Conservation (phyloP, 2,888 invertebrate species). For the Agrotis puta region DNA sequence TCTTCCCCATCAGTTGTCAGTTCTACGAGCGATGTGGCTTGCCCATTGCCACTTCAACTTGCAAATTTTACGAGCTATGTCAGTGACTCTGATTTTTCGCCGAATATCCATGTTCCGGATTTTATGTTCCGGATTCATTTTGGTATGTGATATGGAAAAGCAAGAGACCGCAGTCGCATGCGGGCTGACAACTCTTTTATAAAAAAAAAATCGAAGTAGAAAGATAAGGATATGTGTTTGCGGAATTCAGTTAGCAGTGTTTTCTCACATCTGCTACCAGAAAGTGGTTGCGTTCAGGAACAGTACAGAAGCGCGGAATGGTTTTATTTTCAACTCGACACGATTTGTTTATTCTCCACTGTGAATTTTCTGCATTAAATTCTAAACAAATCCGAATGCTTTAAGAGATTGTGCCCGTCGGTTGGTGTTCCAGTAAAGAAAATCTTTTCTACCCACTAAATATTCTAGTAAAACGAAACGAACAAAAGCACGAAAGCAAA, state of each 20-base stretch:
- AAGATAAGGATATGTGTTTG: neutral
- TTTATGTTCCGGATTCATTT: no score
- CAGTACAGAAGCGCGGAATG: neutral
- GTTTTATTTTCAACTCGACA: neutral
- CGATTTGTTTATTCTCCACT: neutral
- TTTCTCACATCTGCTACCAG: neutral
- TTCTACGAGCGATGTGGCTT: no score
- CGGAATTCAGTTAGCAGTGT: neutral
- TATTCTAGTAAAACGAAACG: constrained; percentile 8
- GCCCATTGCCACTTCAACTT: no score
- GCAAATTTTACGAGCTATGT: no score
- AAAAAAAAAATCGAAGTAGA: neutral
- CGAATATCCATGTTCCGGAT: no score
- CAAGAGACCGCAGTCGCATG: neutral
- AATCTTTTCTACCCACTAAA: neutral
- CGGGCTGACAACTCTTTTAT: neutral
- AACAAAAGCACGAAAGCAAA: neutral
- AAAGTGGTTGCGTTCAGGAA: neutral
- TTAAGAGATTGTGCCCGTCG: neutral
- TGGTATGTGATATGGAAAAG: no score
- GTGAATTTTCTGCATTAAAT: neutral
- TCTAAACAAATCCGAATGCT: neutral
- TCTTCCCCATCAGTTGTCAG: no score
- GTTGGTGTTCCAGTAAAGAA: neutral
- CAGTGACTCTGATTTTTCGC: no score